phyloP scores from a whole-genome alignment of 2,797 vertebrate genomes.

The Pseudomugil tenellus region DNA sequence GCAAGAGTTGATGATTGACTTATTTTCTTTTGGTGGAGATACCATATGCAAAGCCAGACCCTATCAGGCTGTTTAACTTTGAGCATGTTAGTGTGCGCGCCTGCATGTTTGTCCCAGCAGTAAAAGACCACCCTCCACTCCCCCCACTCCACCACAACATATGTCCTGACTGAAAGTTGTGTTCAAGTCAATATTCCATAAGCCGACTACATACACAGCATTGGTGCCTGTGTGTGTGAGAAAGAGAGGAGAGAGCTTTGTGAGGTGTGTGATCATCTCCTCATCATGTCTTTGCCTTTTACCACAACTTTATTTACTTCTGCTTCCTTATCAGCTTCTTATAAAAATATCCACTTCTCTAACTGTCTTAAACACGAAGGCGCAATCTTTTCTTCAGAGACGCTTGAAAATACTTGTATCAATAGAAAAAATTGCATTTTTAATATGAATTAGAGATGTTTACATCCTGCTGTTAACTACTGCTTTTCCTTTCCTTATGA shows the following conservation, averaged over 20 bases:
- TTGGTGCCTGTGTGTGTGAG: conserved; percentile 5
- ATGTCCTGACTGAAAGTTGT: conserved; percentile 54
- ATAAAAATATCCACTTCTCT: not conserved
- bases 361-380: not conserved
- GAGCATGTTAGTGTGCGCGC: not conserved
- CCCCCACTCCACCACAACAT: not conserved
- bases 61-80: conserved; percentile 1
- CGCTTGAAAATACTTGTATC: not conserved
- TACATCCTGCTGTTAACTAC: conserved; percentile 2
- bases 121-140: conserved; percentile 13
- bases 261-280: conserved; percentile 45
- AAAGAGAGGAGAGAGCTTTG: not conserved
- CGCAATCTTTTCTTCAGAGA: conserved; percentile 28
- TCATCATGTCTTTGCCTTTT: conserved; percentile 34
- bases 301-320: conserved; percentile 70
- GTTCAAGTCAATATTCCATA: conserved; percentile 24
- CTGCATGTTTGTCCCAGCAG: conserved; percentile 3
- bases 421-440: not conserved
- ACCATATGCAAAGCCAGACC: conserved; percentile 39
- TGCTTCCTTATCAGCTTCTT: conserved; percentile 33
- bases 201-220: conserved; percentile 24
- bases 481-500: conserved; percentile 1
- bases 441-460: conserved; percentile 7
- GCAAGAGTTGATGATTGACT: conserved; percentile 73
- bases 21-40: conserved; percentile 38